These are phyloP conservation scores for Leptopilina clavipes DNA, from an alignment of 1,140 invertebrate genomes.

Conservation along the genomic window DNA sequence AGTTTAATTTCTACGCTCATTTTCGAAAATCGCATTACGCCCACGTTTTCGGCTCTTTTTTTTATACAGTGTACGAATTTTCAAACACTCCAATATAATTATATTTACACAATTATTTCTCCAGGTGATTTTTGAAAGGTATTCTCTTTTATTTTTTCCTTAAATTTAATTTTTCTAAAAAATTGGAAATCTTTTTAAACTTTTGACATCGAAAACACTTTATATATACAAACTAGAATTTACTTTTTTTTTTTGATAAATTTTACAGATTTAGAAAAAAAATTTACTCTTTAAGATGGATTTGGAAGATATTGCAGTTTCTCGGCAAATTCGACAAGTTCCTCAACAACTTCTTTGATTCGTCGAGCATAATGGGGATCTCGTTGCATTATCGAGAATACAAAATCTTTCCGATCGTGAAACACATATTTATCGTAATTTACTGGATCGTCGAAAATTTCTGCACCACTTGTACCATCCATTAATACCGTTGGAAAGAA, in stretches of 20 bases:
- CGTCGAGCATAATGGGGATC: conserved; percentile 43
- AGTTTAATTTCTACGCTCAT: conserved; percentile 41
- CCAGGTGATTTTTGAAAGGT: not conserved
- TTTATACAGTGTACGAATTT: not conserved
- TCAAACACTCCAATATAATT: conserved; percentile 13
- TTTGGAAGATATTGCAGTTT: not conserved
- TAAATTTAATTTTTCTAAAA: too few species aligned
- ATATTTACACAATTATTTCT: not conserved
- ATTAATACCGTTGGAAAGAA: conserved; percentile 65
- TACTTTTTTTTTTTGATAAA: not conserved
- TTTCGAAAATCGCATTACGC: not conserved
- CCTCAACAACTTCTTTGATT: conserved; percentile 32
- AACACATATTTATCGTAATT: conserved; percentile 60
- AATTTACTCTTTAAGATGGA: conserved; percentile 1
- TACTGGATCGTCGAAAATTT: conserved; percentile 52
- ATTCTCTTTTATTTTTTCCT: too few species aligned
- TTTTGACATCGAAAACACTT: too few species aligned
- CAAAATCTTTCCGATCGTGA: conserved; percentile 51
- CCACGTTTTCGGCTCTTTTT: not conserved
- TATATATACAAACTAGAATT: not conserved
- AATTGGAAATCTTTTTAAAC: too few species aligned
- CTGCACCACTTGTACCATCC: conserved; percentile 53
- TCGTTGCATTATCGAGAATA: conserved; percentile 55
- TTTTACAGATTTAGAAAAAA: not conserved
- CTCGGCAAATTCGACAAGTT: conserved; percentile 32